These are phyloP conservation scores for Automeris io DNA, from an alignment of 2,888 invertebrate species.

Conservation along the genomic window DNA sequence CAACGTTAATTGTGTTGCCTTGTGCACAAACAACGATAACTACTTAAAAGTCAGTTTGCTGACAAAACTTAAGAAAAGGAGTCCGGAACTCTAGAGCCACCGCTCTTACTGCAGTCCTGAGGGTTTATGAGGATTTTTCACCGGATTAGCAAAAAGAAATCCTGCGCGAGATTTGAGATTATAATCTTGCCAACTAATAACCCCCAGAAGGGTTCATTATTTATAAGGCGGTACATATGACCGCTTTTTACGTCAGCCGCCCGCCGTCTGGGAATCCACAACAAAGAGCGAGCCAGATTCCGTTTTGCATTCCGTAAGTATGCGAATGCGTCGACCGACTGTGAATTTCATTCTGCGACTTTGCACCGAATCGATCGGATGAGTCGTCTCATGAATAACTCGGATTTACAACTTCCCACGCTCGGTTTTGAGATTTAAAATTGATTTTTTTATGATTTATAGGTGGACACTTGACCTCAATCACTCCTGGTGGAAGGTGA, in stretches of 20 bases:
- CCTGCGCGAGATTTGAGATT: constrained; percentile 18
- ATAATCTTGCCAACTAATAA: constrained; percentile 68
- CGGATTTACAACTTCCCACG: constrained; percentile 25
- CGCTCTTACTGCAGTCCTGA: too few species aligned
- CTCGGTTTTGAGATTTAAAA: constrained; percentile 5
- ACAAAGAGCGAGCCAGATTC: constrained; percentile 68
- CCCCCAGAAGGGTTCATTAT: constrained; percentile 53
- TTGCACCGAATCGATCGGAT: constrained; percentile 42
- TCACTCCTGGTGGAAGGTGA: background rate
- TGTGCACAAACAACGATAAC: too few species aligned
- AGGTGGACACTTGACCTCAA: background rate
- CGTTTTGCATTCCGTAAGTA: constrained; percentile 67
- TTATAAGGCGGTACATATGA: constrained; percentile 61
- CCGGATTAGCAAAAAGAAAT: too few species aligned
- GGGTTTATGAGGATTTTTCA: too few species aligned
- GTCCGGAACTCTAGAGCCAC: too few species aligned
- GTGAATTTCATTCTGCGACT: constrained; percentile 48
- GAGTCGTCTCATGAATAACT: constrained; percentile 24
- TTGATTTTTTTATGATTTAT: constrained; percentile 24
- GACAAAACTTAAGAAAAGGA: too few species aligned
- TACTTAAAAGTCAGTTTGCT: too few species aligned
- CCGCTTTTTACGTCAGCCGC: constrained; percentile 65
- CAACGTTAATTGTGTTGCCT: too few species aligned
- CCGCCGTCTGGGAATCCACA: constrained; percentile 73
- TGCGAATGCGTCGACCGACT: constrained; percentile 48